These are phyloP conservation scores for Cydia amplana DNA, from an alignment of 1,140 invertebrate species.

Conservation along the genomic window DNA sequence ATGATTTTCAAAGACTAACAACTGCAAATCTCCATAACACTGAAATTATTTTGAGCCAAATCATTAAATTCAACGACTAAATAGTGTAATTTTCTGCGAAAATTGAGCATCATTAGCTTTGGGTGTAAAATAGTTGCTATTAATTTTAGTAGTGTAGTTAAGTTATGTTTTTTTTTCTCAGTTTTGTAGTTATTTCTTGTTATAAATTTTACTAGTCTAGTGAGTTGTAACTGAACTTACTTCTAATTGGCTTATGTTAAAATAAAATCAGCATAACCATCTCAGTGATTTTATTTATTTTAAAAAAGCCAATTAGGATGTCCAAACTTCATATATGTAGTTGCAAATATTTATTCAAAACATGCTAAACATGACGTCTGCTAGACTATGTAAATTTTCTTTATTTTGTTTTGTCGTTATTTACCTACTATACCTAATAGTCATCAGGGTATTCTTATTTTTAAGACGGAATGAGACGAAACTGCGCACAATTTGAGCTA, in stretches of 20 bases:
- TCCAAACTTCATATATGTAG: neutral
- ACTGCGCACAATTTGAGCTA: neutral
- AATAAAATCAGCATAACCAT: neutral
- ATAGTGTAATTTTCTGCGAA: too few relatives aligned
- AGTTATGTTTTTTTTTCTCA: too few relatives aligned
- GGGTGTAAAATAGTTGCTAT: too few relatives aligned
- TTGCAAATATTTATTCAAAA: constrained; percentile 2
- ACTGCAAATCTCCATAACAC: too few relatives aligned
- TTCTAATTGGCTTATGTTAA: neutral
- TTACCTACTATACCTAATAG: neutral
- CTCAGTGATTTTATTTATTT: neutral
- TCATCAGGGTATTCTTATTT: constrained; percentile 1
- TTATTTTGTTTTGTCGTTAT: neutral
- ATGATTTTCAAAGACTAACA: neutral
- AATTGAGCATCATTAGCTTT: too few relatives aligned
- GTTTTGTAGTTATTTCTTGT: too few relatives aligned
- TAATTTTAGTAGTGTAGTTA: neutral
- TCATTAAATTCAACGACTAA: too few relatives aligned
- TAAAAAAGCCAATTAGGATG: neutral
- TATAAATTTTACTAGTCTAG: neutral
- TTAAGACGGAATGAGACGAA: constrained; percentile 1
- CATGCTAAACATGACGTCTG: neutral
- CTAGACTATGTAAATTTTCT: constrained; percentile 20
- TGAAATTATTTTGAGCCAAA: too few relatives aligned
- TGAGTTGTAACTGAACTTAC: too few relatives aligned